Evolutionary conservation across 2,888 invertebrate genomes (phyloP).

Genomic region (Latrodectus hesperus): DNA sequence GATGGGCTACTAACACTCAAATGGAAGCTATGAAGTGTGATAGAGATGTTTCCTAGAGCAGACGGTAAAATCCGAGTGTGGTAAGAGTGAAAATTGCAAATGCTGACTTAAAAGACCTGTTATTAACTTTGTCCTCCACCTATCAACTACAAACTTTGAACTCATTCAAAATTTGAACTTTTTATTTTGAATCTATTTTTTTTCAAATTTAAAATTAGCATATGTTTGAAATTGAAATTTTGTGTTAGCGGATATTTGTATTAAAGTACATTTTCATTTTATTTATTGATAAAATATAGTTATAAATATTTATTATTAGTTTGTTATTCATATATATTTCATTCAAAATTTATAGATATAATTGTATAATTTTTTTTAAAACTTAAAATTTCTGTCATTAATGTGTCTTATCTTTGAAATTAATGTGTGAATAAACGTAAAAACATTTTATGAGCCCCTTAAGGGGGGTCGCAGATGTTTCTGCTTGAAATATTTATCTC

Average conservation of each 20-base stretch:
- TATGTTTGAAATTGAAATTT: neutral
- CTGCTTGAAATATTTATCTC: no score
- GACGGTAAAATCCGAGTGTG: neutral
- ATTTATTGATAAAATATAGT: no score
- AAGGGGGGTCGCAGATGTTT: no score
- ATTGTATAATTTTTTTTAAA: no score
- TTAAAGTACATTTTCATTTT: neutral
- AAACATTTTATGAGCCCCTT: no score
- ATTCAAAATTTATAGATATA: no score
- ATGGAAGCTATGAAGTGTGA: neutral
- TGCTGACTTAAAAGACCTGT: neutral
- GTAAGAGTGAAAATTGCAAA: neutral
- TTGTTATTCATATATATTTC: no score
- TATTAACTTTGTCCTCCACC: neutral
- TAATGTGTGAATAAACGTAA: no score
- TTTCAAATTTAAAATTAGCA: neutral
- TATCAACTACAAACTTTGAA: neutral
- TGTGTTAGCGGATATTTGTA: neutral
- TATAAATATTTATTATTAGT: no score
- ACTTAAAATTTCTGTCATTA: no score
- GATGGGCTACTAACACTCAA: neutral
- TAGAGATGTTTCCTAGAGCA: neutral
- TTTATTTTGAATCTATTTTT: neutral
- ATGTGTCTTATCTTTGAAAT: no score
- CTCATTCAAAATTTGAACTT: neutral